Conservation (phyloP, 2,113 vertebrate genomes). For the Istiophorus platypterus region DNA sequence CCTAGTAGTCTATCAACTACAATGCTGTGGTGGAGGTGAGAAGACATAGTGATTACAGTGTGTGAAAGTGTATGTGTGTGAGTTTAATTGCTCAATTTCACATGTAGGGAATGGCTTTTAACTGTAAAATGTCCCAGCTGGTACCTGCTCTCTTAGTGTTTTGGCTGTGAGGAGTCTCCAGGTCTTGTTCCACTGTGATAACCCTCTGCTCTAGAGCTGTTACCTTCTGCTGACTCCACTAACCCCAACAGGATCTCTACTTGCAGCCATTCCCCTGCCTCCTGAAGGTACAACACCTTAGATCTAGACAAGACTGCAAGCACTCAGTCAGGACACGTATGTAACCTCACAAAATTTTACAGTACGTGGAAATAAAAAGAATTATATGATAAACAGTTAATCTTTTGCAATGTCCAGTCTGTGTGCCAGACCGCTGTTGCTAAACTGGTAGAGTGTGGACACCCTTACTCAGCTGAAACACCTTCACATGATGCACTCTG, state of each 20-base stretch:
- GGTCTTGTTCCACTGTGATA: slow-evolving; percentile 73
- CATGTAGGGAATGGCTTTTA: slow-evolving; percentile 14
- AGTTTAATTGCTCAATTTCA: slow-evolving; percentile 33
- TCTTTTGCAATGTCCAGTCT: slow-evolving; percentile 46
- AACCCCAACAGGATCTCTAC: slow-evolving; percentile 63
- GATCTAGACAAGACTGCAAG: slow-evolving; percentile 59
- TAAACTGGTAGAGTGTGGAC: slow-evolving; percentile 65
- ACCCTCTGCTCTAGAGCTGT: slow-evolving; percentile 62
- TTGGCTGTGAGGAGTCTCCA: slow-evolving; percentile 69
- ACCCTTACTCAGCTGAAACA: slow-evolving; percentile 79
- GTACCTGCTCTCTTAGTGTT: slow-evolving; percentile 76
- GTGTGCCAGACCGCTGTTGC: slow-evolving; percentile 77
- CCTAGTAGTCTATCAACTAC: slow-evolving; percentile 61
- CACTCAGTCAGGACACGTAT: slow-evolving; percentile 17
- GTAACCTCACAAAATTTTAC: slow-evolving; percentile 10
- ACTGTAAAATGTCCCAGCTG: slow-evolving; percentile 24
- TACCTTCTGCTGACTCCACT: slow-evolving; percentile 73
- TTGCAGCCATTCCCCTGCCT: slow-evolving; percentile 69
- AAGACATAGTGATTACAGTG: slow-evolving; percentile 20
- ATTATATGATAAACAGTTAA: slow-evolving; percentile 10
- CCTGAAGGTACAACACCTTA: slow-evolving; percentile 80
- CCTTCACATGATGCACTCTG: slow-evolving; percentile 72
- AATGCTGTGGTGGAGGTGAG: slow-evolving; percentile 65
- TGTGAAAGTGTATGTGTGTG: slow-evolving; percentile 23
- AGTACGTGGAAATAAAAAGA: slow-evolving; percentile 21